Conservation (phyloP, 2,113 vertebrate genomes). For the Baryphthengus martii region DNA sequence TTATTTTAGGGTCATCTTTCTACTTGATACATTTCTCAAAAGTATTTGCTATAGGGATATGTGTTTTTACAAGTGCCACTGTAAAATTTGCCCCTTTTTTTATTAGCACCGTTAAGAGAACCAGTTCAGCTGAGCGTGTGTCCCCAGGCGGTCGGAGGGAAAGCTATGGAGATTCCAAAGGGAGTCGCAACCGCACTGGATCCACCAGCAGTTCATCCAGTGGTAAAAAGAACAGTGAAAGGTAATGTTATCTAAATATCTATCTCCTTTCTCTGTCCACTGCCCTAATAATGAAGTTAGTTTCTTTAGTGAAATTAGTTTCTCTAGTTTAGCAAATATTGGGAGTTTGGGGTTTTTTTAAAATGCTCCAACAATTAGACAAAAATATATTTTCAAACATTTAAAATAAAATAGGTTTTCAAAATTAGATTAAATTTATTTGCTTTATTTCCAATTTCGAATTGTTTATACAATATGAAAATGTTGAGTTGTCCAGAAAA, state of each 20-base stretch:
- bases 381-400: not conserved
- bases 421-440: not conserved
- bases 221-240: slow-evolving; percentile 91
- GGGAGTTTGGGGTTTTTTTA: not conserved
- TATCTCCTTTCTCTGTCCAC: not conserved
- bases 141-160: slow-evolving; percentile 86
- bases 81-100: slow-evolving; percentile 9
- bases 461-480: not conserved
- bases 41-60: not conserved
- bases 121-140: slow-evolving; percentile 90
- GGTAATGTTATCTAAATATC: slow-evolving; percentile 67
- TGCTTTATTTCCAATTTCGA: not conserved
- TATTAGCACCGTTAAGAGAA: slow-evolving; percentile 88
- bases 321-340: not conserved
- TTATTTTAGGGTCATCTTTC: not conserved
- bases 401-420: not conserved
- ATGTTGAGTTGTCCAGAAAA: not conserved
- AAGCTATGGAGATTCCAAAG: slow-evolving; percentile 86
- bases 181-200: slow-evolving; percentile 86
- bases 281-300: not conserved
- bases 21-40: not conserved
- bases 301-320: not conserved
- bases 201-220: slow-evolving; percentile 95
- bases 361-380: not conserved
- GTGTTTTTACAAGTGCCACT: not conserved